phyloP scores from a whole-genome alignment of 1,140 invertebrate genomes.

The Conopomorpha cramerella region DNA sequence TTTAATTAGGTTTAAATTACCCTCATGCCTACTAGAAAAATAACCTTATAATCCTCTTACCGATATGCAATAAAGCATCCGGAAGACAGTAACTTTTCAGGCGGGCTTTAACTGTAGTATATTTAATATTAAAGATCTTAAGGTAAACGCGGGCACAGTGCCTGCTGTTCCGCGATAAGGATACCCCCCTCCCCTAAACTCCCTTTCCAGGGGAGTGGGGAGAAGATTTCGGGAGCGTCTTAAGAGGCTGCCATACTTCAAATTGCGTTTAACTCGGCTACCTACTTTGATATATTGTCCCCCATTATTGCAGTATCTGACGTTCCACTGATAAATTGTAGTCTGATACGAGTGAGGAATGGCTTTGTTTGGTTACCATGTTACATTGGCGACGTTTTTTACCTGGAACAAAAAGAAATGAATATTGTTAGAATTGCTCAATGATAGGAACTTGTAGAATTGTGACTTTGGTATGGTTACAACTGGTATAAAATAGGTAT shows the following conservation, averaged over 20 bases:
- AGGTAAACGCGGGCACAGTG: slow-evolving; percentile 51
- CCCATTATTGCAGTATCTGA: slow-evolving; percentile 56
- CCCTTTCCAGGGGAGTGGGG: slow-evolving; percentile 9
- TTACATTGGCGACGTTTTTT: too few relatives aligned
- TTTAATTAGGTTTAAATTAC: too few relatives aligned
- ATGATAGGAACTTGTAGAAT: too few relatives aligned
- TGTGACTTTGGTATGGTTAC: too few relatives aligned
- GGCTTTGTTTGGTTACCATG: too few relatives aligned
- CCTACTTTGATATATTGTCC: slow-evolving; percentile 53
- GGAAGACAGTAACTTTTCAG: slow-evolving; percentile 20
- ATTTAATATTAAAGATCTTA: slow-evolving; percentile 61
- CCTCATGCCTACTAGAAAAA: too few relatives aligned
- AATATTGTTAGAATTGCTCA: too few relatives aligned
- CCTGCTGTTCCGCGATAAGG: slow-evolving; percentile 54
- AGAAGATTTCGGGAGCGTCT: slow-evolving; percentile 41
- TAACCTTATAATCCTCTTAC: too few relatives aligned
- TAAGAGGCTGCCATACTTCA: slow-evolving; percentile 54
- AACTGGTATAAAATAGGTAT: too few relatives aligned
- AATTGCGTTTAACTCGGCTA: slow-evolving; percentile 56
- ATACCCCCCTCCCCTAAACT: slow-evolving; percentile 21
- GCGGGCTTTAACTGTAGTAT: slow-evolving; percentile 47
- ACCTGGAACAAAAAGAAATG: too few relatives aligned
- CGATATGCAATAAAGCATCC: slow-evolving; percentile 26
- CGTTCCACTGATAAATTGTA: slow-evolving; percentile 30
- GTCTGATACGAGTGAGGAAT: too few relatives aligned